Base-by-base conservation (phyloP, 2,888 invertebrate genomes). In the Drosophila mercatorum region DNA sequence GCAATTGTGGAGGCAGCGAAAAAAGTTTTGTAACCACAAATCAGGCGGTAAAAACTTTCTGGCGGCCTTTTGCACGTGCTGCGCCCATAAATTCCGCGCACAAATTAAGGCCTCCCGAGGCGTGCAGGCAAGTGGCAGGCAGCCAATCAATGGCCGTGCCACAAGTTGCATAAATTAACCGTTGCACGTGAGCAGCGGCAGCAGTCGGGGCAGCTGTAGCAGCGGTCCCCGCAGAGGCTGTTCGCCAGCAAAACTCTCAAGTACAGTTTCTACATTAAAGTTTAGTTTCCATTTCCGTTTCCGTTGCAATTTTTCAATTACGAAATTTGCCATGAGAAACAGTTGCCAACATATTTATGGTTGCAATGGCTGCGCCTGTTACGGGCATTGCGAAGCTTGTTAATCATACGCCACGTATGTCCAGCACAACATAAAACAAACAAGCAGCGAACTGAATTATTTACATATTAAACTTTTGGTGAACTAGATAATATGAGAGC, bases 161-260 rank as follows among this genome's bases (percentile, higher is more conserved):
- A 81, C 87, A 78, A 79, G 87, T 79, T 83, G 85, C 85, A 85
- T 88, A 88, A 85, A 85, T 85, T 85, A 88, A 80, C 53, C 68
- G 72, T 58, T 77, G 88, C 88, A 86, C 87, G 86, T 88, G 88
- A 85, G 78, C 63, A 53, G 64, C 11, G 14, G 28, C 26, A 55
- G 65, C 36, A 22, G 44, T 26, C 26, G 46, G 12, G 1, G 17
- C 12, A 12, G 38, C 7, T 26, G 47, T 28, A 0, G 31, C 17
- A 12, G 40, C 47, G 26, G 14, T 7, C 46, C 26, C 12, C 46
- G 46, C 26, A 58, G 14, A 26, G 38, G 41, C 57, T 64, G 41
- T 17, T 49, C 52, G 49, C 57, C 53, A 34, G 22, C 12, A 12
- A 68, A 88, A 79, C 72, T 87, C 80, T 77, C 73, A 73, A 80